Evolutionary conservation across 2,888 invertebrate species (phyloP), one percentile per base, ranked within the genome.

Genomic region (Dolichopus griseipennis): DNA sequence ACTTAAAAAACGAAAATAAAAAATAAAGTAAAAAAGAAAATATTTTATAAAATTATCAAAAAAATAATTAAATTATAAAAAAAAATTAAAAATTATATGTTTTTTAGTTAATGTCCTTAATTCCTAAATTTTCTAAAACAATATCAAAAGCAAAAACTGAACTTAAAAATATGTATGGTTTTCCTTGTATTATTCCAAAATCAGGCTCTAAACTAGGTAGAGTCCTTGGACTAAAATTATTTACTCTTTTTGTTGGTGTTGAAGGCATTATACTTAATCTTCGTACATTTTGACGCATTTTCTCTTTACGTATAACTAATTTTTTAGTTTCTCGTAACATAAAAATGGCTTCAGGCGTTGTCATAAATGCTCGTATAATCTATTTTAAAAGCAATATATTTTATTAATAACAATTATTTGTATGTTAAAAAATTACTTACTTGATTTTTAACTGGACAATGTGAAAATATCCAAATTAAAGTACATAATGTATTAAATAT

Each of bases 401-500:
- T 43, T 9, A 15, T 15, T 52, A 20, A 62, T 1, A 62, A 21
- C 21, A 22, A 21, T 21, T 21, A 22, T 62, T 22, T 12, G 18
- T 64, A 41, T 43, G 15, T 43, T 6, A 27, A 61, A 41, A n/a
- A 62, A 27, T n/a, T n/a, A 64, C 72, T 69, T 71, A 81, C 81
- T 72, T 72, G 71, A 67, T 78, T 76, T 70, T 81, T 81, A 27
- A 75, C 73, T 18, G 78, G 76, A 61, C 77, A 79, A 69, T 81
- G 81, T 0, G 79, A 81, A 76, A 88, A 88, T 15, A 89, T 79
- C 88, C 89, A 90, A 62, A 90, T 77, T 43, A 89, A 83, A 0
- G 90, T 89, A 66, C 86, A 85, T 37, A 90, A 77, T 33, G 86
- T 85, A 72, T 87, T 86, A 73, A 89, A 89, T 67, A 89, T 78